phyloP scores from a whole-genome alignment of 2,888 invertebrate genomes.

The Listrodromus nycthemerus region DNA sequence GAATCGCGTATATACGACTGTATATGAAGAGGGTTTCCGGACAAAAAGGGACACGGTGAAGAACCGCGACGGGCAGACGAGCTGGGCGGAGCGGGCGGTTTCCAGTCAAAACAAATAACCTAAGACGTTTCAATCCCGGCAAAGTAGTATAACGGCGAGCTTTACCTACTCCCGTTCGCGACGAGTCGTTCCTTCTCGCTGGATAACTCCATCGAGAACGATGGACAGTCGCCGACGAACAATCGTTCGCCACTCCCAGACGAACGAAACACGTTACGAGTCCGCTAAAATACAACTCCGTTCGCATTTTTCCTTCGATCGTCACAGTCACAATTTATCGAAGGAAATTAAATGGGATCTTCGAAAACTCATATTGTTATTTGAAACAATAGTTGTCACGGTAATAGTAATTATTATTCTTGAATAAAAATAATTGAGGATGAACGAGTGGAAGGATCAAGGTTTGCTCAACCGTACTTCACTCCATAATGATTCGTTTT shows the following conservation, averaged over 20 bases:
- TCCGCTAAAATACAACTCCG: not conserved
- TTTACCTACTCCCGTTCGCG: constrained; percentile 61
- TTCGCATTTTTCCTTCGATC: not conserved
- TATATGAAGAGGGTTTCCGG: constrained; percentile 36
- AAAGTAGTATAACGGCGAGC: constrained; percentile 64
- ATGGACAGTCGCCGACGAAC: not conserved
- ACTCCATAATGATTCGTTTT: no score
- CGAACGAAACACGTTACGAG: not conserved
- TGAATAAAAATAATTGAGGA: not conserved
- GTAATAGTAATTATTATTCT: not conserved
- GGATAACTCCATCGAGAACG: not conserved
- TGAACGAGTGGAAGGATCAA: no score
- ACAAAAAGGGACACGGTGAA: constrained; percentile 60
- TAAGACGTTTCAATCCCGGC: constrained; percentile 79
- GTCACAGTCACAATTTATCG: not conserved
- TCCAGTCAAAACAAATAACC: constrained; percentile 82
- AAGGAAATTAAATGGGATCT: not conserved
- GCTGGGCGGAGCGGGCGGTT: constrained; percentile 78
- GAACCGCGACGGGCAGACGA: constrained; percentile 73
- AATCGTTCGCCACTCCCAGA: not conserved
- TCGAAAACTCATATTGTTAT: not conserved
- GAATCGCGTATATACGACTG: not conserved
- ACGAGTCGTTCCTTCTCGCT: not conserved
- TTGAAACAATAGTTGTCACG: no score
- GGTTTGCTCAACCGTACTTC: no score